Evolutionary conservation across 2,888 invertebrate species (phyloP), one percentile per base, ranked within the genome.

Genomic region (Tetheella fluctuosa): DNA sequence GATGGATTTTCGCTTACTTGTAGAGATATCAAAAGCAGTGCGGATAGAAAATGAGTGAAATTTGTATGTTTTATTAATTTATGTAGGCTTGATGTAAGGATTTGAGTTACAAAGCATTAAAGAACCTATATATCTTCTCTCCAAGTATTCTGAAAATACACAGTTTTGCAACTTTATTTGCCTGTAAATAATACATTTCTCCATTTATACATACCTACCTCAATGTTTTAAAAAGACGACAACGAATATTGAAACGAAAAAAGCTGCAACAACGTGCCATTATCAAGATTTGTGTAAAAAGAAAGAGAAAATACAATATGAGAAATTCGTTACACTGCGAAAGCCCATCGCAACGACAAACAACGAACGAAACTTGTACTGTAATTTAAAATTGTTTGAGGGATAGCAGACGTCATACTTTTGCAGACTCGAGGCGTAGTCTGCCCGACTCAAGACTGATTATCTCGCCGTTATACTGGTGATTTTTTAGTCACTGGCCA

Each of bases 301-400:
- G 66, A 59, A 69, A 66, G 64, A 67, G 65, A 64, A 60, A 59
- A 72, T 64, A 63, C 67, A 70, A 67, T 63, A 64, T 61, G 69
- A 73, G 68, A 72, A 76, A 73, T 67, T 72, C 67, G 73, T 75
- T 68, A 80, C 75, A 76, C 74, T 81, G 79, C 79, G 67, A 80
- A 81, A 89, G 88, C 88, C 84, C 86, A 87, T 81, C 68, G 85
- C 83, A 86, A 88, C 87, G 81, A 85, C 78, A 80, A 79, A 69
- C 67, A 72, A 58, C 60, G 61, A 74, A 77, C 74, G 73, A 71
- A 61, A 74, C 75, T 76, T 80, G 80, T 80, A 81, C 80, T 80
- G 79, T 71, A 8, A 17, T 20, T 48, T 48, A 48, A 20, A 48
- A 17, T 48, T 48, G 20, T 20, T 17, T 7, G 13, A 7, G 34